These are phyloP conservation scores for Equus quagga DNA, from an alignment of 2,113 vertebrate species.

Conservation along the genomic window DNA sequence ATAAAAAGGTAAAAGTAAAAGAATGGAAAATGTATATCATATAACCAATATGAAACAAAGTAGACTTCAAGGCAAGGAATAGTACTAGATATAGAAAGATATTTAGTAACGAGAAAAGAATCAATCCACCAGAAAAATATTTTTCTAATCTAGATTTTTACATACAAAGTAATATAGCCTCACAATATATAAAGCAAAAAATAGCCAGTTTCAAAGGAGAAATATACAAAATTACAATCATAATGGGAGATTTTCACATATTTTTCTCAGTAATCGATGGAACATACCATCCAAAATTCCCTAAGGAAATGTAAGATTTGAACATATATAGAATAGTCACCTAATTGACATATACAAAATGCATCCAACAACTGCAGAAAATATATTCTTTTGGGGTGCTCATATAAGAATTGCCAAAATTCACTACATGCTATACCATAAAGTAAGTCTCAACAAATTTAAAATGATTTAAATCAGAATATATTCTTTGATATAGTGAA, in stretches of 20 bases:
- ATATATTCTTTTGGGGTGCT: background rate
- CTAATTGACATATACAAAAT: background rate
- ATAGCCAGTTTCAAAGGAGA: too few relatives aligned
- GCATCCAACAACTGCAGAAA: background rate
- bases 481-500: background rate
- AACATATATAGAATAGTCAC: background rate
- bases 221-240: too few relatives aligned
- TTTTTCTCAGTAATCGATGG: too few relatives aligned
- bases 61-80: background rate
- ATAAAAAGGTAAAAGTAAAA: background rate
- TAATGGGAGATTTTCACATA: too few relatives aligned
- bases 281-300: background rate
- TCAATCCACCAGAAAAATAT: background rate
- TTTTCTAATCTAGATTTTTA: slow-evolving; percentile 9
- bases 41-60: background rate
- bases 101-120: background rate
- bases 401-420: background rate
- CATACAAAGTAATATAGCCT: background rate
- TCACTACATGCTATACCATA: background rate
- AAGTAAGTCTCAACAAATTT: background rate
- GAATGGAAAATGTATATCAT: background rate
- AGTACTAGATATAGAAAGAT: background rate
- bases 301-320: background rate
- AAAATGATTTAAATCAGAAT: background rate
- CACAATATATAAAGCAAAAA: too few relatives aligned